A percentile compares a stretch with the other conserved stretches of the same genome.
phyloP scores from a whole-genome alignment of 92 coral and sea anemone genomes.

The Porites lobata region DNA sequence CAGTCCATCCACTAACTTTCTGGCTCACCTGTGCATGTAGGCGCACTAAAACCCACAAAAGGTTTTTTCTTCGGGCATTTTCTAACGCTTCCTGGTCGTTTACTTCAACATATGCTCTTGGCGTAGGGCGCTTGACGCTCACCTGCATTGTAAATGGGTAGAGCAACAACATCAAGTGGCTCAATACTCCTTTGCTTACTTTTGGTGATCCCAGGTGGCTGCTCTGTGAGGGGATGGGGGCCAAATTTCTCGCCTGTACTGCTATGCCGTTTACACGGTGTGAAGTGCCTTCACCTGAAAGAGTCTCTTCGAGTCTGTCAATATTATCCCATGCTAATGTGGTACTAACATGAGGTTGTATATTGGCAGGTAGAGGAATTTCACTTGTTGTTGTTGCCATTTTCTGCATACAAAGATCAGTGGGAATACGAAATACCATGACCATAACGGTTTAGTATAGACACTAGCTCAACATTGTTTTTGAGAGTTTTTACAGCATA shows the following conservation, averaged over 20 bases:
- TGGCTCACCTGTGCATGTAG: slow-evolving; percentile 37
- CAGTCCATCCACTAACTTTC: slow-evolving; percentile 68
- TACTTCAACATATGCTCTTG: slow-evolving; percentile 52
- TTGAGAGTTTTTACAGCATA: slow-evolving; percentile 19
- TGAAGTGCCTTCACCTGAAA: slow-evolving; percentile 63
- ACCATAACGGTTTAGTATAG: slow-evolving; percentile 34
- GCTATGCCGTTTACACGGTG: slow-evolving; percentile 61
- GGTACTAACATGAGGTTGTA: slow-evolving; percentile 51
- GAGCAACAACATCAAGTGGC: neutral
- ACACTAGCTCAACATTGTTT: slow-evolving; percentile 50
- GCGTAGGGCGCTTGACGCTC: slow-evolving; percentile 60
- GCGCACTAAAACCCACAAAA: slow-evolving; percentile 53
- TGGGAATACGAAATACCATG: slow-evolving; percentile 51
- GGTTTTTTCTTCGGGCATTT: slow-evolving; percentile 44
- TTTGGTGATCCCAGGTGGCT: slow-evolving; percentile 20
- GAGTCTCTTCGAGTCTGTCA: slow-evolving; percentile 69
- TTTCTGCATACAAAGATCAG: no score
- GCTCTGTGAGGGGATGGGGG: slow-evolving; percentile 14
- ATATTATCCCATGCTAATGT: slow-evolving; percentile 71
- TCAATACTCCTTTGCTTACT: slow-evolving; percentile 56
- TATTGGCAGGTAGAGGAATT: no score
- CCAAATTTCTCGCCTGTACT: slow-evolving; percentile 60
- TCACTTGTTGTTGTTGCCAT: no score
- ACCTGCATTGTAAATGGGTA: slow-evolving; percentile 60
- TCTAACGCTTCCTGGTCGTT: slow-evolving; percentile 23